Conservation (phyloP, 2,888 invertebrate genomes). For the Dione juno region DNA sequence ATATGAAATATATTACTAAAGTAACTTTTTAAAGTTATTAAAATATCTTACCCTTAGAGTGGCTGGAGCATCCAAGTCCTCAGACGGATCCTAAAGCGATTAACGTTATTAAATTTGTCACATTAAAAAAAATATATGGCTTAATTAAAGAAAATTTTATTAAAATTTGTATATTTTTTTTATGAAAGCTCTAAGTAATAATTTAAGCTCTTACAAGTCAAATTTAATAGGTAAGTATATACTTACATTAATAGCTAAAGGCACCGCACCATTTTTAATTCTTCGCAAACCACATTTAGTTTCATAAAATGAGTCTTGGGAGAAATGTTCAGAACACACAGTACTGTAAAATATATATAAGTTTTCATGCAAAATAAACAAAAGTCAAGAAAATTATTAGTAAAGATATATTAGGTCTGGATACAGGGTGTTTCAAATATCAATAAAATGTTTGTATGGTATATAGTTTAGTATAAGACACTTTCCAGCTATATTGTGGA, state of each 20-base stretch:
- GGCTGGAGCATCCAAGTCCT: conserved; percentile 62
- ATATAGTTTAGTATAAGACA: no score
- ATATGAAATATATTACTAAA: no score
- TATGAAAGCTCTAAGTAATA: no score
- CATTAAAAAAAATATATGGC: conserved; percentile 31
- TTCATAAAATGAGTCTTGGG: conserved; percentile 62
- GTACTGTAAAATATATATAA: conserved; percentile 50
- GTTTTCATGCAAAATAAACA: background rate
- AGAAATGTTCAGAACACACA: conserved; percentile 72
- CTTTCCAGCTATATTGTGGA: no score
- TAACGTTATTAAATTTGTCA: no score
- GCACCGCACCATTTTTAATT: conserved; percentile 63
- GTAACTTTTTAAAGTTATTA: no score
- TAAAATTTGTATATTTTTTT: no score
- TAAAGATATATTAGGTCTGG: no score
- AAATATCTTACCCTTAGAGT: conserved; percentile 57
- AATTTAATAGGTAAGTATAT: background rate
- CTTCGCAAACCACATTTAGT: conserved; percentile 62
- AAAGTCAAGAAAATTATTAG: background rate
- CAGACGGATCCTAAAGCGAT: conserved; percentile 54
- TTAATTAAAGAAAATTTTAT: background rate
- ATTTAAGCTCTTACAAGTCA: no score
- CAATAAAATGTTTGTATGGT: no score
- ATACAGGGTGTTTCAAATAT: no score
- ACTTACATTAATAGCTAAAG: conserved; percentile 44